Percentiles rank a stretch among this genome's conserved stretches.
These are phyloP conservation scores for Ara ararauna DNA, from an alignment of 2,797 vertebrate genomes.

Conservation along the genomic window DNA sequence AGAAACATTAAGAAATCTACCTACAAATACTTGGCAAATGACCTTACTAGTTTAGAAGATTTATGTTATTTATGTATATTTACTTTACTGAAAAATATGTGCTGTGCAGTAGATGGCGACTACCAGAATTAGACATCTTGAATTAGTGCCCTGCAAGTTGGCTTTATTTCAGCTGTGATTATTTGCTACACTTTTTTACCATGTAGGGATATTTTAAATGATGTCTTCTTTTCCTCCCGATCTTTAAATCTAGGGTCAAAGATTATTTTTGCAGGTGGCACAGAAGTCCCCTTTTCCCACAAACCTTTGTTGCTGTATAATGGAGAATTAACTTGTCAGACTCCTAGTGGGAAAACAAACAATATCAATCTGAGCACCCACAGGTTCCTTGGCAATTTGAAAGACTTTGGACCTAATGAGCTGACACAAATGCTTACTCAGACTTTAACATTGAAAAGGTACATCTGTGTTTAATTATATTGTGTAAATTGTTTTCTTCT, in stretches of 20 bases:
- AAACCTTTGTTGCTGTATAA: slow-evolving; percentile 94
- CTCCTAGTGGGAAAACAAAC: slow-evolving; percentile 91
- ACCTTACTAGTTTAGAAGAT: neutral
- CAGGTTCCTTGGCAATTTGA: slow-evolving; percentile 82
- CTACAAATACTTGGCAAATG: neutral
- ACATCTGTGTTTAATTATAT: neutral
- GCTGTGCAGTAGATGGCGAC: neutral
- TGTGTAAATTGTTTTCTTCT: slow-evolving; percentile 3
- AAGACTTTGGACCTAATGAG: slow-evolving; percentile 62
- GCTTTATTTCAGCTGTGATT: neutral
- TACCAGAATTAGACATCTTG: neutral
- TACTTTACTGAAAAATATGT: neutral
- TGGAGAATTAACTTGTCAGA: slow-evolving; percentile 95
- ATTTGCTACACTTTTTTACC: neutral
- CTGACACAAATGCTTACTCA: slow-evolving; percentile 83
- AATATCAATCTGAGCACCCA: slow-evolving; percentile 88
- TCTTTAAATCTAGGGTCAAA: slow-evolving; percentile 83
- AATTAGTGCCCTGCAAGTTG: neutral
- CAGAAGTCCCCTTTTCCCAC: slow-evolving; percentile 89
- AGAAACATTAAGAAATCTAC: neutral
- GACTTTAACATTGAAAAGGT: slow-evolving; percentile 92
- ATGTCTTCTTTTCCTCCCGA: neutral
- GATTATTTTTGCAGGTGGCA: slow-evolving; percentile 89
- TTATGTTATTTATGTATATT: neutral
- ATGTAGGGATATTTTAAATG: neutral